Evolutionary conservation across 1,140 invertebrate genomes (phyloP).

Genomic region (Tetramorium parvispinum): DNA sequence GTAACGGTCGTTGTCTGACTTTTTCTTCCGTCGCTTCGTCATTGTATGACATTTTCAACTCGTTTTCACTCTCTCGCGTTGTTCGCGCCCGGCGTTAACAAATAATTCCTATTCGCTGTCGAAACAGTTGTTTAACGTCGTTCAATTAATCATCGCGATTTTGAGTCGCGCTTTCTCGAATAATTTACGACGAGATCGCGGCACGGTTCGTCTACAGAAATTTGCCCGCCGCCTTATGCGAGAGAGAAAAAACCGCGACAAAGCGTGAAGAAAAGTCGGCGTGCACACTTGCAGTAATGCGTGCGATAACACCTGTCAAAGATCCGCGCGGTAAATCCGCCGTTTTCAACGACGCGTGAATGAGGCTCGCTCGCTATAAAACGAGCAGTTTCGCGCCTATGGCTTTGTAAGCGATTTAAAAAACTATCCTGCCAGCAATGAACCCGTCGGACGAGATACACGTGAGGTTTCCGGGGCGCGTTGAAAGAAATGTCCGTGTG

Average conservation of each 20-base stretch:
- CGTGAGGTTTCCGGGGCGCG: not conserved
- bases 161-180: conserved; percentile 1
- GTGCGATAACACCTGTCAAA: conserved; percentile 64
- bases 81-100: not conserved
- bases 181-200: conserved; percentile 4
- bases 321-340: conserved; percentile 47
- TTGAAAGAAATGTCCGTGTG: not conserved
- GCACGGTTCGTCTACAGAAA: not conserved
- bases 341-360: conserved; percentile 57
- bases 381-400: conserved; percentile 20
- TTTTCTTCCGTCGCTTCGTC: not conserved
- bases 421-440: conserved; percentile 16
- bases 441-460: not conserved
- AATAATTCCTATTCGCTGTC: not conserved
- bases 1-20: not conserved
- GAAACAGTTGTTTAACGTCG: not conserved
- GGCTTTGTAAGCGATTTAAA: conserved; percentile 40
- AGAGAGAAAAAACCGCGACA: conserved; percentile 16
- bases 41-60: not conserved
- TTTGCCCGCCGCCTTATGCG: not conserved
- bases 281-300: conserved; percentile 51
- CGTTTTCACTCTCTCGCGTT: not conserved
- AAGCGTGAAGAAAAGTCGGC: conserved; percentile 23
- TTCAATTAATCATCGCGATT: conserved; percentile 16
- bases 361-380: conserved; percentile 51